These are phyloP conservation scores for Tenthredo scrophulariae DNA, from an alignment of 2,888 invertebrate species.

Conservation along the genomic window DNA sequence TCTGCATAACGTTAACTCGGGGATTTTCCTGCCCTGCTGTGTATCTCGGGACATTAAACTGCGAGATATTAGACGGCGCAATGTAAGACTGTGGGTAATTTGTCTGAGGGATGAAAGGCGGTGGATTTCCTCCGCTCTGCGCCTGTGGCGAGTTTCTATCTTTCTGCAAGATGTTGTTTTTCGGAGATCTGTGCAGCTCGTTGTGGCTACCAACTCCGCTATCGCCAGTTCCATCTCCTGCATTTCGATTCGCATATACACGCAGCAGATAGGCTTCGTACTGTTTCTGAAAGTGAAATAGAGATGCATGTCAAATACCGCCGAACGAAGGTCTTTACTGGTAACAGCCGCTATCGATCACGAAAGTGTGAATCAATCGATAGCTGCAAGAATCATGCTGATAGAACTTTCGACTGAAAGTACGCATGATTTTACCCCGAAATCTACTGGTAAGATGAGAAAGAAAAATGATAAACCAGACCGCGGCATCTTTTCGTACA, in stretches of 20 bases:
- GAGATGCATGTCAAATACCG: constrained; percentile 9
- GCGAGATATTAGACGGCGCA: background rate
- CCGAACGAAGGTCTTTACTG: background rate
- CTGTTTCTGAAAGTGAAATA: constrained; percentile 69
- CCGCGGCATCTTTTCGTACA: background rate
- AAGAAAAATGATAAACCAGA: background rate
- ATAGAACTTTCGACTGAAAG: background rate
- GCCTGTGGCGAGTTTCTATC: background rate
- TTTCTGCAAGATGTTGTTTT: constrained; percentile 14
- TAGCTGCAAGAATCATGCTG: background rate
- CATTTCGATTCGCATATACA: constrained; percentile 61
- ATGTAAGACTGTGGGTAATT: constrained; percentile 23
- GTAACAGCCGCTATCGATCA: background rate
- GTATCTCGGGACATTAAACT: constrained; percentile 26
- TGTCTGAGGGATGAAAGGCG: background rate
- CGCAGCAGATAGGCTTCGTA: constrained; percentile 69
- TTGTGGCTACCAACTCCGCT: constrained; percentile 69
- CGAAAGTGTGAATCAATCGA: background rate
- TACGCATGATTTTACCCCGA: background rate
- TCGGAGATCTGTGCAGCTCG: constrained; percentile 59
- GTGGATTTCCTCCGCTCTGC: background rate
- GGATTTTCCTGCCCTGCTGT: background rate
- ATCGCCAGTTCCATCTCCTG: constrained; percentile 65
- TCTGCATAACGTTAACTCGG: constrained; percentile 4
- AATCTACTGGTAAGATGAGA: background rate